Percentiles rank a stretch among this genome's conserved stretches.
phyloP scores from a whole-genome alignment of 2,888 invertebrate genomes.

The Cetonia aurata region DNA sequence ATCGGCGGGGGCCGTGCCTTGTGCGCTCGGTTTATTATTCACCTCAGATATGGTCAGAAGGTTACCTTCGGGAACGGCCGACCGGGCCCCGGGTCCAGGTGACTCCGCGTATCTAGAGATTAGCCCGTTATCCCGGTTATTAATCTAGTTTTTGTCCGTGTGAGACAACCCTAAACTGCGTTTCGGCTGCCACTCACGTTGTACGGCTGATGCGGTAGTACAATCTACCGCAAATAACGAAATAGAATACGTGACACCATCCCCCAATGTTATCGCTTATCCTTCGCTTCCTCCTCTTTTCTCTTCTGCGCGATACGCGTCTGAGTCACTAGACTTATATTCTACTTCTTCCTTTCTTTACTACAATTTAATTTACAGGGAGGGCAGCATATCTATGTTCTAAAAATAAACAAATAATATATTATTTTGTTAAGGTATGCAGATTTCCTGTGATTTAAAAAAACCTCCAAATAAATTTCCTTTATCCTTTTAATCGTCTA shows the following conservation, averaged over 20 bases:
- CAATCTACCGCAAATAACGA: conserved; percentile 52
- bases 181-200: conserved; percentile 62
- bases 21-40: conserved; percentile 42
- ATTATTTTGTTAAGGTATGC: too few relatives aligned
- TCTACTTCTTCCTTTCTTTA: too few relatives aligned
- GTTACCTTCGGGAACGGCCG: conserved; percentile 42
- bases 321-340: conserved; percentile 19
- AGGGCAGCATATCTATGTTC: too few relatives aligned
- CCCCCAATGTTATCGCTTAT: conserved; percentile 52
- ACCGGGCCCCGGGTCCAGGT: conserved; percentile 38
- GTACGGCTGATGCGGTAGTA: conserved; percentile 45
- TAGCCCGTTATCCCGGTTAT: conserved; percentile 52
- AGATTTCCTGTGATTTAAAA: too few relatives aligned
- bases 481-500: too few relatives aligned
- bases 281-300: conserved; percentile 21
- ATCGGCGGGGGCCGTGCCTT: background rate
- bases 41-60: conserved; percentile 44
- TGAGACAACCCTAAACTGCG: conserved; percentile 57
- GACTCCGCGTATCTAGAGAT: conserved; percentile 44
- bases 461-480: too few relatives aligned
- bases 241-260: conserved; percentile 67
- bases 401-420: too few relatives aligned
- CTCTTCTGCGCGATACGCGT: conserved; percentile 13
- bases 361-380: too few relatives aligned
- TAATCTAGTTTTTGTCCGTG: conserved; percentile 61